Conservation (phyloP, 2,888 invertebrate genomes). For the Tinea semifulvella region DNA sequence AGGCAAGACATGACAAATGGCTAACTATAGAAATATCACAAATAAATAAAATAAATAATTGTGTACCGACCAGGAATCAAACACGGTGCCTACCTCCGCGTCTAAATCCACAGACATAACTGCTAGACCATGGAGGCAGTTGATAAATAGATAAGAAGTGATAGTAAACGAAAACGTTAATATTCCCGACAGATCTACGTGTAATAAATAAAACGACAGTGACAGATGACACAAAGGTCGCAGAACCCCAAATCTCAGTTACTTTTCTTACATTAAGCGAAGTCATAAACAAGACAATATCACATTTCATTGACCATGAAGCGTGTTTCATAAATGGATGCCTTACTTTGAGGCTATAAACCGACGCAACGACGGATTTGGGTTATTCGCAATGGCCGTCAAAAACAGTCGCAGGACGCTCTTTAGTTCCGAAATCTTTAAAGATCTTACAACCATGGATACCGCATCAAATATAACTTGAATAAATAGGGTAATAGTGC, state of each 20-base stretch:
- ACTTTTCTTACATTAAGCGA: conserved; percentile 6
- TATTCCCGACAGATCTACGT: not conserved
- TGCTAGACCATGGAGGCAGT: no score
- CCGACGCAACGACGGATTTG: not conserved
- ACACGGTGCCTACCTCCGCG: no score
- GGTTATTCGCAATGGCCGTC: conserved; percentile 5
- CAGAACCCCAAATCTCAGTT: conserved; percentile 6
- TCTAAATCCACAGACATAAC: no score
- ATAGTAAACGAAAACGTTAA: no score
- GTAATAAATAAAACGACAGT: conserved; percentile 4
- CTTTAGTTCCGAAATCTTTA: not conserved
- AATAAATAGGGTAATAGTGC: no score
- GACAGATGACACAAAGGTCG: conserved; percentile 8
- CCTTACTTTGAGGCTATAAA: conserved; percentile 5
- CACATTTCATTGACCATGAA: conserved; percentile 11
- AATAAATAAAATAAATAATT: no score
- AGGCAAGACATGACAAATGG: no score
- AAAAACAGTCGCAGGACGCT: conserved; percentile 4
- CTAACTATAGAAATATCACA: no score
- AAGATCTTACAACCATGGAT: not conserved
- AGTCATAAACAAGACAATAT: conserved; percentile 12
- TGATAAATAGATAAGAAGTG: no score
- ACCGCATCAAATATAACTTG: no score
- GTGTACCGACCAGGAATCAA: no score
- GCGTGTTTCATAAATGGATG: conserved; percentile 10